phyloP scores from a whole-genome alignment of 2,113 vertebrate genomes.

The Accipiter virgatus region DNA sequence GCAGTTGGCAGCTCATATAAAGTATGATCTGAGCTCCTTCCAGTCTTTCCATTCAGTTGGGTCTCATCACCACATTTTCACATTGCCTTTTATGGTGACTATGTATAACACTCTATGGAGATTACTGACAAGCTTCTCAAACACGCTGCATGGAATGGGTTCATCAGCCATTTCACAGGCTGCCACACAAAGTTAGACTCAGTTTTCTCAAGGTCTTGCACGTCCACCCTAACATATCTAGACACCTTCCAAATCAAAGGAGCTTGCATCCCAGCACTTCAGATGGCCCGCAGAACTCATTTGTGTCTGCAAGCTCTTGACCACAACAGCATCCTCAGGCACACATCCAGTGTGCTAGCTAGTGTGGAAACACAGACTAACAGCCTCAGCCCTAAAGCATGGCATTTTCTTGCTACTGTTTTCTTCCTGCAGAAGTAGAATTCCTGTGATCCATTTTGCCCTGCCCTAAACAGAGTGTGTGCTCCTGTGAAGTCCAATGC shows the following conservation, averaged over 20 bases:
- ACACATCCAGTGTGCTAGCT: not conserved
- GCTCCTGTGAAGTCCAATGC: not conserved
- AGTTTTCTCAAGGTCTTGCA: not conserved
- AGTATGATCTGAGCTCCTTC: not conserved
- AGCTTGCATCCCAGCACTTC: not conserved
- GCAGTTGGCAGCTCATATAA: not conserved
- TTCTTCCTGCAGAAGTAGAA: not conserved
- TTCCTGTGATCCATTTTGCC: not conserved
- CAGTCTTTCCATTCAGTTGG: not conserved
- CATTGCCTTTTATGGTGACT: not conserved
- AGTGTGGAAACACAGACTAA: not conserved
- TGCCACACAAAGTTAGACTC: not conserved
- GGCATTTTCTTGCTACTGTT: not conserved
- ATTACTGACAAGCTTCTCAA: not conserved
- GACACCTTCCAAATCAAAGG: not conserved
- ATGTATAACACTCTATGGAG: not conserved
- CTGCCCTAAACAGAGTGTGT: not conserved
- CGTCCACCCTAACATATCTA: not conserved
- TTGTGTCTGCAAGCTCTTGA: not conserved
- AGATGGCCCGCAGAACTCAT: not conserved
- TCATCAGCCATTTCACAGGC: not conserved
- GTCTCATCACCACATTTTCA: not conserved
- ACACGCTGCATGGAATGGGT: rapidly evolving
- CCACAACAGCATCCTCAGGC: not conserved
- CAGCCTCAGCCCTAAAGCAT: not conserved